Conservation (phyloP, 2,888 invertebrate species). For the Spisula solida region DNA sequence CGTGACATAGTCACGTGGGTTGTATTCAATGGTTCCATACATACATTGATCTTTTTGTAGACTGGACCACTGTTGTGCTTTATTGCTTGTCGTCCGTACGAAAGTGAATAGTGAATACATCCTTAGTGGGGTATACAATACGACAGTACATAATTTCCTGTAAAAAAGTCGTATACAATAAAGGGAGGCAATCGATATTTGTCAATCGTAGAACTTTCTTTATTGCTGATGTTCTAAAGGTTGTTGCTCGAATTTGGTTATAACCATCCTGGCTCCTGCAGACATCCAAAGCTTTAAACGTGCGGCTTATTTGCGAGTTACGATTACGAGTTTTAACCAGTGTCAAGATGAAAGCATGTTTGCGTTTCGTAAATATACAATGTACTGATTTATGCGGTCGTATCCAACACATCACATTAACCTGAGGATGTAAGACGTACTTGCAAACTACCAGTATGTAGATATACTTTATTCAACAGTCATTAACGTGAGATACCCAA, state of each 20-base stretch:
- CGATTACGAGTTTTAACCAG: too few species aligned
- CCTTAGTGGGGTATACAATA: not conserved
- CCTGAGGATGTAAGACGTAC: too few species aligned
- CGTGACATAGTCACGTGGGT: not conserved
- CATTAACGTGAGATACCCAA: too few species aligned
- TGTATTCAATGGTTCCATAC: slow-evolving; percentile 6
- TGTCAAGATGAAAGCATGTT: too few species aligned
- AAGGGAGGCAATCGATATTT: not conserved
- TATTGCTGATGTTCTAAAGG: not conserved
- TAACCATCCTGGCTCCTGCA: too few species aligned
- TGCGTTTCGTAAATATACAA: too few species aligned
- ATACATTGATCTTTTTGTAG: not conserved
- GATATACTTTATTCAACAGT: too few species aligned
- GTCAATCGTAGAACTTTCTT: not conserved
- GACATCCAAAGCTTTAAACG: too few species aligned
- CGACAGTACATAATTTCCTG: not conserved
- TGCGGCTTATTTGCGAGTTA: too few species aligned
- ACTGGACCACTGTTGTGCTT: not conserved
- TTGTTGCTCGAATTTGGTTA: not conserved
- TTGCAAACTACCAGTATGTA: too few species aligned
- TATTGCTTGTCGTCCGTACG: not conserved
- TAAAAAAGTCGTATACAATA: not conserved
- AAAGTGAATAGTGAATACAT: not conserved
- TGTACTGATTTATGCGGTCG: too few species aligned
- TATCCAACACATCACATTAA: too few species aligned